Evolutionary conservation across 2,888 invertebrate species (phyloP).

Genomic region (Sphaeridia pumilis): DNA sequence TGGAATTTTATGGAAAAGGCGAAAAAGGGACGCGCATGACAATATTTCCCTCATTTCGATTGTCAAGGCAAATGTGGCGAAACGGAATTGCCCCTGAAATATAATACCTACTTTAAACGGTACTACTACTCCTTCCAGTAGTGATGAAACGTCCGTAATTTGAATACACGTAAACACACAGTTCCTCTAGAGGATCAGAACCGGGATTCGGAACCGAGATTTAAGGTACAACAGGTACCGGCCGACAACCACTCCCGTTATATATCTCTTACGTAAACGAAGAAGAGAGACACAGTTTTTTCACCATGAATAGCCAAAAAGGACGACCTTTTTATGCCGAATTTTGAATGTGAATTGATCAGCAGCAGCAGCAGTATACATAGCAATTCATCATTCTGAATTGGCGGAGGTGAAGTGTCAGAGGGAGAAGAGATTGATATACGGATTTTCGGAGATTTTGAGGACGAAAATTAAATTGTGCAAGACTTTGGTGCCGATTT

Average conservation of each 20-base stretch:
- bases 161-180: neutral
- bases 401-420: no score
- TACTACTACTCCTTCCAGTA: neutral
- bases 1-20: no score
- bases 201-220: neutral
- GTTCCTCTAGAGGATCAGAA: neutral
- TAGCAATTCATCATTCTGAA: no score
- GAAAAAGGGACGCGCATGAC: no score
- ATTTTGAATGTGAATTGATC: no score
- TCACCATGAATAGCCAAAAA: no score
- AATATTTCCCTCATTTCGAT: neutral
- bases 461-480: no score
- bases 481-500: no score
- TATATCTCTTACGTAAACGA: neutral
- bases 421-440: no score
- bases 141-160: neutral
- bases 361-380: no score
- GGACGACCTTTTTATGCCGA: no score
- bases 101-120: conserved; percentile 19
- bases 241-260: neutral
- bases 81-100: conserved; percentile 29
- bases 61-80: conserved; percentile 12
- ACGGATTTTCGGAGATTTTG: no score
- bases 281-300: neutral
- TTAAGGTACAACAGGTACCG: neutral